Percentiles rank a stretch among this genome's conserved stretches.
Evolutionary conservation across 2,797 vertebrate species (phyloP).

Genomic region (Syngnathus acus): DNA sequence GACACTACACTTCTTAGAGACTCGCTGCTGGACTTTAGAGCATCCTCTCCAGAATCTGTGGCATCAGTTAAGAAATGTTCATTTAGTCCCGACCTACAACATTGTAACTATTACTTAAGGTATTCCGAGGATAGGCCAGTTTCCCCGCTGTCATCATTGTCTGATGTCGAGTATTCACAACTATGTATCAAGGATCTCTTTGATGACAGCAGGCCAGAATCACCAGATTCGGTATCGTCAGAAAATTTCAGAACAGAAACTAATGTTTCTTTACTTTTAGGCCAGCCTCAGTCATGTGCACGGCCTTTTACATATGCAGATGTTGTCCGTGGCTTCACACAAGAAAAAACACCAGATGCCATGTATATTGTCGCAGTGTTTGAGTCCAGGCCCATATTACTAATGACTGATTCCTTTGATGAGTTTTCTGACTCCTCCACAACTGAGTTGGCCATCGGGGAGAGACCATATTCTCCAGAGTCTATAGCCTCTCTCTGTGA

Average conservation of each 20-base stretch:
- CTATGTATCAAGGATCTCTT: constrained; percentile 2
- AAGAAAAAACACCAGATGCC: background rate
- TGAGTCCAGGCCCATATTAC: background rate
- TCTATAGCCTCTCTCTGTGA: constrained; percentile 2
- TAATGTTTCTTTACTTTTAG: background rate
- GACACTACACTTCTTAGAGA: background rate
- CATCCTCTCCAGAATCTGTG: constrained; percentile 20
- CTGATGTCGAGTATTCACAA: constrained; percentile 13
- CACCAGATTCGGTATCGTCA: constrained; percentile 6
- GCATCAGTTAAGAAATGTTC: background rate
- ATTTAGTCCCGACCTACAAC: background rate
- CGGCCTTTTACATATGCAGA: background rate
- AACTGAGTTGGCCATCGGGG: background rate
- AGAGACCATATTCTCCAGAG: constrained; percentile 8
- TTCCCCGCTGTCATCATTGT: constrained; percentile 7
- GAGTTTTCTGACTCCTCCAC: background rate
- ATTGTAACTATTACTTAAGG: constrained; percentile 9
- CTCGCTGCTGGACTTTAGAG: constrained; percentile 14
- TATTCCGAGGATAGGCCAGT: constrained; percentile 1
- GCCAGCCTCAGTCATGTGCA: background rate
- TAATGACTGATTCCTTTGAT: background rate
- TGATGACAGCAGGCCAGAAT: constrained; percentile 10
- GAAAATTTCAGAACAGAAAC: background rate
- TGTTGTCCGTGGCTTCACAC: background rate
- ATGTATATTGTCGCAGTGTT: background rate